Evolutionary conservation across 2,888 invertebrate species (phyloP), one percentile per base, ranked within the genome.

Genomic region (Alcis repandata): DNA sequence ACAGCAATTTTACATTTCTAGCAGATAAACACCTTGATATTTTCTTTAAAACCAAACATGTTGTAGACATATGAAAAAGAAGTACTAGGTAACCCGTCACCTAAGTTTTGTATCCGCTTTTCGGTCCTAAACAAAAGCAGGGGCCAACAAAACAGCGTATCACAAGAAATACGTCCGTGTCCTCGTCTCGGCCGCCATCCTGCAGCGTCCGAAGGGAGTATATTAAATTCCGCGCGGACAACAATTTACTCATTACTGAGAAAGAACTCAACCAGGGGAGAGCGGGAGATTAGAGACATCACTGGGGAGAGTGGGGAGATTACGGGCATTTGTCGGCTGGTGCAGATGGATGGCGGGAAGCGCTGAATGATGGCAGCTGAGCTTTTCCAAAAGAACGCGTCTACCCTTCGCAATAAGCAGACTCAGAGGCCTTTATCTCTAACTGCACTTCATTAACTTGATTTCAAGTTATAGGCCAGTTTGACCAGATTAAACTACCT

Each of bases 191-290:
- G 49, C 46, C 36, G 20, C 32, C 20, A 13, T 36, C 56, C 7
- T 10, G 53, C 60, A 4, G 8, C 41, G 49, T 32, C 57, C 61
- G 52, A 59, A 61, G 67, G 61, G 58, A 71, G 66, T 74, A 75
- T 80, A 82, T 82, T 80, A 79, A 78, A 82, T 81, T 82, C 82
- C 78, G 66, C 46, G 68, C 67, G 75, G 70, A 70, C 75, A 79
- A 71, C 77, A 72, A 80, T 80, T 71, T 75, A 65, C 75, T 77
- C 75, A 77, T 80, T 76, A 79, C 57, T 15, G 40, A 38, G 51
- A 61, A 67, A 61, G 51, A 64, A 59, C 38, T 52, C 36, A 22
- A 32, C 49, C 59, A 38, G 49, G 64, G 58, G 69, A 46, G 59
- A 48, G 56, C 40, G 54, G 62, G 59, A 62, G 69, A 69, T 69